Conservation (phyloP, 2,888 invertebrate genomes). For the Thera britannica region DNA sequence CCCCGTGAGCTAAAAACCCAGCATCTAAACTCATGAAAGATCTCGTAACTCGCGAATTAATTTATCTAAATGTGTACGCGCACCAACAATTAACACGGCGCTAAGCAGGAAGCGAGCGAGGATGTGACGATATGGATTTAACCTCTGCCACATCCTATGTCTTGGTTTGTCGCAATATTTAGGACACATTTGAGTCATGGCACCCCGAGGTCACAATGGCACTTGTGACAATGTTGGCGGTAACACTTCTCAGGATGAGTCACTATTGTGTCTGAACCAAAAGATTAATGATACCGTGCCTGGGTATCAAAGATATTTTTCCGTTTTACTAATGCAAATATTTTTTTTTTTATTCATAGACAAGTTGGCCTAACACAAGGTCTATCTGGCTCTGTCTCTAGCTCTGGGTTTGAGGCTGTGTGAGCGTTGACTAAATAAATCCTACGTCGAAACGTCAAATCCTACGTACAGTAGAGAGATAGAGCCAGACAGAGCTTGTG, state of each 20-base stretch:
- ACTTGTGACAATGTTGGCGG: background rate
- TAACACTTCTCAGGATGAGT: slow-evolving; percentile 5
- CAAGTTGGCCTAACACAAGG: too few relatives aligned
- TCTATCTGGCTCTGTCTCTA: too few relatives aligned
- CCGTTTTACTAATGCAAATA: too few relatives aligned
- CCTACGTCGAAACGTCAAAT: too few relatives aligned
- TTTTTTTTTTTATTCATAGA: too few relatives aligned
- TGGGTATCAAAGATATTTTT: too few relatives aligned
- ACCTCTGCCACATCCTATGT: slow-evolving; percentile 80
- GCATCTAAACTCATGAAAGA: slow-evolving; percentile 16
- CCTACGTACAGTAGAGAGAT: too few relatives aligned
- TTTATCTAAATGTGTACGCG: slow-evolving; percentile 54
- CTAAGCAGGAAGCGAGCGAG: slow-evolving; percentile 79
- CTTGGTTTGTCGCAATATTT: slow-evolving; percentile 68
- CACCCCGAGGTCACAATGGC: slow-evolving; percentile 21
- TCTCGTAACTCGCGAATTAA: slow-evolving; percentile 47
- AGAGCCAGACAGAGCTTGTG: too few relatives aligned
- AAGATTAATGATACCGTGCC: too few relatives aligned
- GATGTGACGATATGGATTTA: slow-evolving; percentile 81
- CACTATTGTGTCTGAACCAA: background rate
- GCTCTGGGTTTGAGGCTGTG: too few relatives aligned
- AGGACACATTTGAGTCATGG: slow-evolving; percentile 60
- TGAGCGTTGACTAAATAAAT: too few relatives aligned
- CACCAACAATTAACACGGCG: slow-evolving; percentile 68
- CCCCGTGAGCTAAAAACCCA: background rate